Conservation (phyloP, 2,888 invertebrate genomes). For the Brachyptera putata region DNA sequence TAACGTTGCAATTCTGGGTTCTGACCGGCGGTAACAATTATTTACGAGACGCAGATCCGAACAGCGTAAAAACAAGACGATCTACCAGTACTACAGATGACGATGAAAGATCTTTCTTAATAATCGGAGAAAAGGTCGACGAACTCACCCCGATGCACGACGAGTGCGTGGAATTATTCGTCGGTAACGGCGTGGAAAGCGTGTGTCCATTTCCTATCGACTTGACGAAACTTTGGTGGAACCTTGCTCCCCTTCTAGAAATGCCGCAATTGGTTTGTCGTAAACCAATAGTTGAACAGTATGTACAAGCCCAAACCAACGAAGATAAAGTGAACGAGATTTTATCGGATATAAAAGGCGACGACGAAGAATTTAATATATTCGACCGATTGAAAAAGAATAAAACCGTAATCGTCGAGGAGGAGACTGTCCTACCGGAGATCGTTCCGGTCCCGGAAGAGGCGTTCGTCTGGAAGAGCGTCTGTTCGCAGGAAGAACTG, state of each 20-base stretch:
- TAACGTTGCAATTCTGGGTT: conserved; percentile 69
- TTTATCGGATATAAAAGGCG: not conserved
- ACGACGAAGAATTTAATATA: not conserved
- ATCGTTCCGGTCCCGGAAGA: not conserved
- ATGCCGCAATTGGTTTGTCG: not conserved
- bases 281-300: not conserved
- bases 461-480: not conserved
- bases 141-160: not conserved
- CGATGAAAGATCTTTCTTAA: conserved; percentile 21
- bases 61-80: not conserved
- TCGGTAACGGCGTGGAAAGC: conserved; percentile 6
- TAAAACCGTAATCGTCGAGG: not conserved
- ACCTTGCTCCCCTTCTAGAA: conserved; percentile 36
- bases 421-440: not conserved
- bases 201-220: conserved; percentile 34
- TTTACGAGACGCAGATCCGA: not conserved
- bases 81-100: not conserved
- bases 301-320: not conserved
- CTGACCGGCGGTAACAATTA: conserved; percentile 46
- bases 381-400: not conserved
- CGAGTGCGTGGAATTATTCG: not conserved
- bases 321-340: not conserved
- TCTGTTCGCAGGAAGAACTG: conserved; percentile 15
- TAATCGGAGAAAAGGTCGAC: conserved; percentile 7
- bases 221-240: conserved; percentile 42